Conservation (phyloP, 2,797 vertebrate species). For the Meda fulgida region DNA sequence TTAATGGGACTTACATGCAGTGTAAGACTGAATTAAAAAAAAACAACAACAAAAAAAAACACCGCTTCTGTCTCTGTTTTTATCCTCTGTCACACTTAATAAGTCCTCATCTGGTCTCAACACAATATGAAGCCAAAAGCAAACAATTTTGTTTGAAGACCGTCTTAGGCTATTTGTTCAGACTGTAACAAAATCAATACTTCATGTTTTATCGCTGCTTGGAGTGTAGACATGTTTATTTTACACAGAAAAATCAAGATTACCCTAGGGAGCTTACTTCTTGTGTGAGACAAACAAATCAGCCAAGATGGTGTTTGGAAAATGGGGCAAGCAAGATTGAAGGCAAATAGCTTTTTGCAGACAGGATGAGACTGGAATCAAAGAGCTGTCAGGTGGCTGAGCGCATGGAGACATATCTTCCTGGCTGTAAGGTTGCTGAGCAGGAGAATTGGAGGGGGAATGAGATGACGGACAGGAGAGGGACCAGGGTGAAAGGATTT, state of each 20-base stretch:
- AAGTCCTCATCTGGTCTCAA: slow-evolving; percentile 23
- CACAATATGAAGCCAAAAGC: slow-evolving; percentile 29
- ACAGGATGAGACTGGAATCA: slow-evolving; percentile 43
- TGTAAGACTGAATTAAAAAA: not conserved
- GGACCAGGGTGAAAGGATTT: slow-evolving; percentile 47
- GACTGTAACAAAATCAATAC: slow-evolving; percentile 54
- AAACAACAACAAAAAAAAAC: not conserved
- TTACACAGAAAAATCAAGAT: slow-evolving; percentile 44
- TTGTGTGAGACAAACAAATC: slow-evolving; percentile 45
- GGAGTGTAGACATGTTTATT: slow-evolving; percentile 51
- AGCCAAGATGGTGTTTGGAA: slow-evolving; percentile 39
- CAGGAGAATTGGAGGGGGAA: slow-evolving; percentile 8
- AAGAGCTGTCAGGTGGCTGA: slow-evolving; percentile 47
- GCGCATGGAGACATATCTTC: slow-evolving; percentile 13
- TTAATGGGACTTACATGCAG: not conserved
- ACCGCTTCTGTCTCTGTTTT: not conserved
- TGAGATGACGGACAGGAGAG: slow-evolving; percentile 35
- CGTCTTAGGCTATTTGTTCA: slow-evolving; percentile 46
- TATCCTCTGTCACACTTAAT: not conserved
- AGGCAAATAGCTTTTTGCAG: slow-evolving; percentile 41
- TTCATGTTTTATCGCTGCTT: slow-evolving; percentile 44
- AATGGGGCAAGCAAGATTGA: slow-evolving; percentile 27
- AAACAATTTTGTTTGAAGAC: slow-evolving; percentile 18
- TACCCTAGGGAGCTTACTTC: slow-evolving; percentile 35
- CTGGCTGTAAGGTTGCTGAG: slow-evolving; percentile 34